These are phyloP conservation scores for Theretra japonica DNA, from an alignment of 2,888 invertebrate genomes.

Conservation along the genomic window DNA sequence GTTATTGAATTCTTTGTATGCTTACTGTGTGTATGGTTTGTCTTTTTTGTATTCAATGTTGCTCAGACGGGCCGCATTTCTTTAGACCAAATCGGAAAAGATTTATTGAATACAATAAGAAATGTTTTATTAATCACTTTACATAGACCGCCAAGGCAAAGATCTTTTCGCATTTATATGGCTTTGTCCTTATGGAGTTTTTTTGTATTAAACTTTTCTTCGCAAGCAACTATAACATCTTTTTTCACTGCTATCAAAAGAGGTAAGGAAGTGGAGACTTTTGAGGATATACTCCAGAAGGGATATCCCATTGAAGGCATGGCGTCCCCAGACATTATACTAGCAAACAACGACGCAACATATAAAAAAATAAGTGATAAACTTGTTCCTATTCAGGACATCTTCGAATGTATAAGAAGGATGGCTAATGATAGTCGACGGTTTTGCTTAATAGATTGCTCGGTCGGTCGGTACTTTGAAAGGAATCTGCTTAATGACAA, in stretches of 20 bases:
- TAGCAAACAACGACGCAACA: conserved; percentile 69
- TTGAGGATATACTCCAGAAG: conserved; percentile 71
- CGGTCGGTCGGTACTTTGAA: conserved; percentile 66
- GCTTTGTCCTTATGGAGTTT: conserved; percentile 70
- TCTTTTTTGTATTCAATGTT: conserved; percentile 61
- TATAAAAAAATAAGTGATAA: conserved; percentile 66
- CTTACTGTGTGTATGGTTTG: conserved; percentile 67
- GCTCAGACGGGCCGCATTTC: conserved; percentile 52
- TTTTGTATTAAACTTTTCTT: conserved; percentile 72
- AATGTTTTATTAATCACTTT: conserved; percentile 63
- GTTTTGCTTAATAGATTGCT: conserved; percentile 77
- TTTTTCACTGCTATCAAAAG: conserved; percentile 72
- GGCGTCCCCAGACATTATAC: conserved; percentile 72
- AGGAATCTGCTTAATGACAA: conserved; percentile 65
- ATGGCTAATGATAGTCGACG: conserved; percentile 62
- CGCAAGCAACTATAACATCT: conserved; percentile 75
- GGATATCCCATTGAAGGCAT: conserved; percentile 73
- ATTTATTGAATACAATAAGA: conserved; percentile 68
- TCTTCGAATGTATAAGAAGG: conserved; percentile 61
- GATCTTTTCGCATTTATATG: conserved; percentile 69
- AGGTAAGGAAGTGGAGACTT: conserved; percentile 75
- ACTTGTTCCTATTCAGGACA: conserved; percentile 56
- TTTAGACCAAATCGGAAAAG: conserved; percentile 70
- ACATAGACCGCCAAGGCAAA: conserved; percentile 59
- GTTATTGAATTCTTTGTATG: conserved; percentile 54